Base-by-base conservation (phyloP, 1,140 invertebrate genomes). In the Pogonomyrmex barbatus region DNA sequence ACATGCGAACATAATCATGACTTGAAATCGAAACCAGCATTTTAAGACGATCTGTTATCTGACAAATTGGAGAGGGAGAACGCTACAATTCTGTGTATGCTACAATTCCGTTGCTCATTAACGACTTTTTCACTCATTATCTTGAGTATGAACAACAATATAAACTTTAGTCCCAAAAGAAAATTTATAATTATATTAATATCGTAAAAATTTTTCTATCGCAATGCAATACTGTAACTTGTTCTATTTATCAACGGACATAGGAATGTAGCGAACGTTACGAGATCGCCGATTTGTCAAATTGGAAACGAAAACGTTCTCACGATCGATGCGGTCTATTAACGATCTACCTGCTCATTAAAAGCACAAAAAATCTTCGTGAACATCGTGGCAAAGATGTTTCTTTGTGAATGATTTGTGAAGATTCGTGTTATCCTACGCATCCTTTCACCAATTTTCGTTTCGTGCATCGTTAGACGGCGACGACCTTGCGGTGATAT, bases 301-400 rank as follows among this genome's bases (percentile, higher is more conserved):
- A 33, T 12, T 47, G 54, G 50, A 83, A 73, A 83, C 54, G 68
- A 50, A 83, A 83, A 75, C 75, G 17, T 83, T 75, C 79, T 83
- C 79, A 83, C 79, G 79, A 83, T 50, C 79, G 79, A 73, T 42
- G 68, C 67, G 79, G 67, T 83, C 79, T 83, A 83, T 83, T 75
- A 83, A 83, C 79, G 54, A 75, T 60, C 79, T 75, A 73, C 68
- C 42, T 73, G 42, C 79, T 83, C 68, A 83, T 83, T 83, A 83
- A 83, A 83, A 83, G 56, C 45, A 54, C 79, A 83, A 54, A 83
- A 83, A 75, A 83, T 83, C 54, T 60, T 47, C 10, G 68, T 33
- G 6, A 73, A 58, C 52, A 9, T 71, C 67, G 24, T 54, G 56
- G 39, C 78, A n/a, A n/a, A 75, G 36, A 75, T 24, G 24, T 24